Conservation (phyloP, 2,797 vertebrate genomes). For the Menidia menidia region DNA sequence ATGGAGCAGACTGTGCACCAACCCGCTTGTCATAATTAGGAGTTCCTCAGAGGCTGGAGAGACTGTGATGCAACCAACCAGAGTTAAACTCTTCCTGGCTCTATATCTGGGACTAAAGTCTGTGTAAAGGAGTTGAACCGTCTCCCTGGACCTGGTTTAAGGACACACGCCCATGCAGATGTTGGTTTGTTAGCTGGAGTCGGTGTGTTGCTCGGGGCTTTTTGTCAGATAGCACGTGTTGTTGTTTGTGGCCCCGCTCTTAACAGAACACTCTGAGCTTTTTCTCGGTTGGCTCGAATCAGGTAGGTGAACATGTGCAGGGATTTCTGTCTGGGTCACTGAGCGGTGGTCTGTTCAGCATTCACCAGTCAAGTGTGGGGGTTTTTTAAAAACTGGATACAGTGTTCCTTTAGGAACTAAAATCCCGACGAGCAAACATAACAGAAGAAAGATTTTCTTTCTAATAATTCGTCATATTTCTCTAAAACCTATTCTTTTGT, state of each 20-base stretch:
- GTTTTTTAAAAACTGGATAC: background rate
- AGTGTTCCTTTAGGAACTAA: background rate
- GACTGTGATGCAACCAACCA: conserved; percentile 8
- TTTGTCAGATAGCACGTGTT: background rate
- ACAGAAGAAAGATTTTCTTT: background rate
- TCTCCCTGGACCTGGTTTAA: background rate
- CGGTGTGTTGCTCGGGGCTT: background rate
- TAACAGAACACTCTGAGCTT: background rate
- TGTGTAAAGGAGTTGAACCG: background rate
- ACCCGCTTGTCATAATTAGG: conserved; percentile 47
- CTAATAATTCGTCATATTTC: background rate
- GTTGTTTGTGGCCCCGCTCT: background rate
- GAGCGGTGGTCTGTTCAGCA: background rate
- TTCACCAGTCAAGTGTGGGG: background rate
- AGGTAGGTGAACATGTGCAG: conserved; percentile 3
- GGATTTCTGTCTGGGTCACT: background rate
- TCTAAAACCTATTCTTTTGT: background rate
- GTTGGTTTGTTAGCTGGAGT: background rate
- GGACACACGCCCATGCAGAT: background rate
- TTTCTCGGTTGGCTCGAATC: background rate
- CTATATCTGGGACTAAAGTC: conserved; percentile 3
- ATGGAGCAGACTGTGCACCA: conserved; percentile 43
- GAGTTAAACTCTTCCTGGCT: conserved; percentile 5
- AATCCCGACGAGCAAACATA: background rate
- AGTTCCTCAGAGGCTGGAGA: conserved; percentile 40